phyloP scores from a whole-genome alignment of 2,113 vertebrate genomes.

The Marmota monax region DNA sequence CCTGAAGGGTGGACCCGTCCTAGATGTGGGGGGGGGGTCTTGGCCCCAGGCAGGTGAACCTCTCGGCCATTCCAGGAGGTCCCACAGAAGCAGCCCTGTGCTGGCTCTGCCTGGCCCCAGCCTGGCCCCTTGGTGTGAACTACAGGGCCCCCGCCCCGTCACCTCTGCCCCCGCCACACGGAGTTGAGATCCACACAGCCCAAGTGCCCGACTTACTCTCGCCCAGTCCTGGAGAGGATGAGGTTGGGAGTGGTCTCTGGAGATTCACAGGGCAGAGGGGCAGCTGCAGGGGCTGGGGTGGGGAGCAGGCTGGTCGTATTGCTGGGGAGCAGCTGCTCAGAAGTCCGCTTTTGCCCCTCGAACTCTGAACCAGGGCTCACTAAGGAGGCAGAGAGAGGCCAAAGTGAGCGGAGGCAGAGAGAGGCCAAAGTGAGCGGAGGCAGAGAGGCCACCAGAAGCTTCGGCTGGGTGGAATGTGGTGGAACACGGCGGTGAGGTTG shows the following conservation, averaged over 20 bases:
- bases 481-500: not conserved
- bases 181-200: rapidly evolving
- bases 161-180: rapidly evolving
- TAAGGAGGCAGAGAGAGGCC: constrained; percentile 2
- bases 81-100: not conserved
- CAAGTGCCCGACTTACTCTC: constrained; percentile 71
- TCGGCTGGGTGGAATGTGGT: not conserved
- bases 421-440: not conserved
- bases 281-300: not conserved
- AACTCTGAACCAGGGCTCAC: not conserved
- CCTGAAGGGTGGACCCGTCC: not conserved
- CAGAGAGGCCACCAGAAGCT: not conserved
- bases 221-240: constrained; percentile 65
- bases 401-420: not conserved
- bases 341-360: not conserved
- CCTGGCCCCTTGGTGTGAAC: not conserved
- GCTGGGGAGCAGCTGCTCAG: not conserved
- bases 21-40: not conserved
- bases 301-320: not conserved
- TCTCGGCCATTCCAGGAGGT: not conserved
- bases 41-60: not conserved
- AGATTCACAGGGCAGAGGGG: rapidly evolving
- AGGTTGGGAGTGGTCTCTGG: constrained; percentile 8
- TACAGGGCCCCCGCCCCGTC: not conserved
- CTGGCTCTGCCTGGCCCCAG: not conserved